These are phyloP conservation scores for Drosophila paranaensis DNA, from an alignment of 2,888 invertebrate genomes.

Conservation along the genomic window DNA sequence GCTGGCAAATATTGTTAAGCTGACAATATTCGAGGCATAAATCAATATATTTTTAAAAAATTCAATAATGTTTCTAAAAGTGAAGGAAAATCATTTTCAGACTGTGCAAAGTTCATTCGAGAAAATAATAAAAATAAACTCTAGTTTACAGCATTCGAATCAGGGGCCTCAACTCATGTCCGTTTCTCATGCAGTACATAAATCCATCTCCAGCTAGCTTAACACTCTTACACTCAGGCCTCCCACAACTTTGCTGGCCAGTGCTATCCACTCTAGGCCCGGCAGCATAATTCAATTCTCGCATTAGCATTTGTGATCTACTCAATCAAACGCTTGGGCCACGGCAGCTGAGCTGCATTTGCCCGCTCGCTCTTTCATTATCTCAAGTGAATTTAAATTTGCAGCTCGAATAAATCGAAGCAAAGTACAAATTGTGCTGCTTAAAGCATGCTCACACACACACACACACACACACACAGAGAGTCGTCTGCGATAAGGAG, in stretches of 20 bases:
- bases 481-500: constrained; percentile 36
- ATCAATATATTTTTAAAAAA: no score
- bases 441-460: not conserved
- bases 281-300: constrained; percentile 61
- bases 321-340: constrained; percentile 60
- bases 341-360: not conserved
- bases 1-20: no score
- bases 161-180: no score
- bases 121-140: no score
- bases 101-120: no score
- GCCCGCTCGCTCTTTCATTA: not conserved
- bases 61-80: no score
- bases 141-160: no score
- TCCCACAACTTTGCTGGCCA: not conserved
- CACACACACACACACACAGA: not conserved
- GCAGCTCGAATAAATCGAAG: not conserved
- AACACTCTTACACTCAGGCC: not conserved
- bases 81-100: no score
- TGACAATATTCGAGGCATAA: no score
- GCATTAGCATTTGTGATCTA: constrained; percentile 43
- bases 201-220: no score
- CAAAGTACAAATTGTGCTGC: constrained; percentile 2
- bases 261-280: not conserved
- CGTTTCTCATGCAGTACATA: no score
- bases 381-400: constrained; percentile 6